Conservation (phyloP, 2,113 vertebrate species). For the Corynorhinus townsendii region DNA sequence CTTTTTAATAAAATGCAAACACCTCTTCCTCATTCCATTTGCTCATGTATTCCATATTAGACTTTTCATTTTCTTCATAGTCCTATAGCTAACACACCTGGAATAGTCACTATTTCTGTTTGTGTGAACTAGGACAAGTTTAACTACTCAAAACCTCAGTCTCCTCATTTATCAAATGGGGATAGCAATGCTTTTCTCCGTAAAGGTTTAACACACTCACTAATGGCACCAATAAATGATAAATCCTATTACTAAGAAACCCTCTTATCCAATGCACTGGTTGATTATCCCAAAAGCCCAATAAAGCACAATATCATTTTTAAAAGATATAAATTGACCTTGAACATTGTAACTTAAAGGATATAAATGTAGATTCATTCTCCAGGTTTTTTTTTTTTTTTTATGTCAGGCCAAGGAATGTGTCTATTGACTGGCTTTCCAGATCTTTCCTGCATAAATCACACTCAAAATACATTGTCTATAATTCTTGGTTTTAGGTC, state of each 20-base stretch:
- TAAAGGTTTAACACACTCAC: conserved; percentile 28
- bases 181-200: neutral
- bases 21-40: neutral
- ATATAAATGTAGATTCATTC: conserved; percentile 48
- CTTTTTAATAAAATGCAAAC: conserved; percentile 2
- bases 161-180: conserved; percentile 27
- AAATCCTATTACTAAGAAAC: conserved; percentile 43
- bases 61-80: neutral
- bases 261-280: neutral
- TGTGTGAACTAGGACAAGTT: neutral
- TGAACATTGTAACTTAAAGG: conserved; percentile 58
- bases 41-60: neutral
- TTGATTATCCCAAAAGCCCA: conserved; percentile 40
- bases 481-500: conserved; percentile 21
- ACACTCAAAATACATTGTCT: conserved; percentile 34
- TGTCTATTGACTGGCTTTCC: conserved; percentile 49
- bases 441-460: conserved; percentile 59
- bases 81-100: neutral
- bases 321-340: conserved; percentile 53
- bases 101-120: neutral
- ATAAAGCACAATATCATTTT: conserved; percentile 28
- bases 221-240: conserved; percentile 25
- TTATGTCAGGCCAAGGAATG: conserved; percentile 40
- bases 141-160: neutral
- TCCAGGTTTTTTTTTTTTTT: conserved; percentile 13